These are phyloP conservation scores for Sisor rabdophorus DNA, from an alignment of 2,113 vertebrate genomes.

Conservation along the genomic window DNA sequence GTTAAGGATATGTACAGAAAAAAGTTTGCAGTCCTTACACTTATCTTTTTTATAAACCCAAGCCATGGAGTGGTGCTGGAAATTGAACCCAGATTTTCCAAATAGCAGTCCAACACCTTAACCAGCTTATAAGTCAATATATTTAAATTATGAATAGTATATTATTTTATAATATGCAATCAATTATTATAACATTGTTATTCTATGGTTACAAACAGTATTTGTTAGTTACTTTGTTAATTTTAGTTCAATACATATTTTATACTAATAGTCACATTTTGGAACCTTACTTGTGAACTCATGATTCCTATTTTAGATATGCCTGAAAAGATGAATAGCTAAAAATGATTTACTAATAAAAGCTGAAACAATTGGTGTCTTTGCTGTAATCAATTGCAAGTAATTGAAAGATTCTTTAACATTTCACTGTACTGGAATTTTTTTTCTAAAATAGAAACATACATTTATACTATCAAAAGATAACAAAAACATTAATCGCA, in stretches of 20 bases:
- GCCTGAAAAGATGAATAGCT: conserved; percentile 79
- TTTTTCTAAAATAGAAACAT: too few relatives aligned
- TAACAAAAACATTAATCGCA: too few relatives aligned
- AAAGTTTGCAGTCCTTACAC: too few relatives aligned
- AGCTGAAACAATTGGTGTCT: conserved; percentile 39
- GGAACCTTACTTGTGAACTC: conserved; percentile 81
- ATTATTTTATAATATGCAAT: background rate
- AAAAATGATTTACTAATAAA: conserved; percentile 91
- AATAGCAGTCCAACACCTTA: too few relatives aligned
- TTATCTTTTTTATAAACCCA: too few relatives aligned
- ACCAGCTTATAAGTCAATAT: too few relatives aligned
- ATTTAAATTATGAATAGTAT: background rate
- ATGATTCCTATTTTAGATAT: conserved; percentile 84
- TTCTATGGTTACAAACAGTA: too few relatives aligned
- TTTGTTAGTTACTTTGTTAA: conserved; percentile 1
- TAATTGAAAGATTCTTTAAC: background rate
- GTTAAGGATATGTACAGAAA: too few relatives aligned
- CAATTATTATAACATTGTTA: background rate
- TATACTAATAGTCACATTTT: conserved; percentile 74
- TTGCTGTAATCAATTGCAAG: background rate
- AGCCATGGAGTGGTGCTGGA: too few relatives aligned
- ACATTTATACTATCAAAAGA: too few relatives aligned
- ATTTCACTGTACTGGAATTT: background rate
- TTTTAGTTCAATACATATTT: conserved; percentile 9
- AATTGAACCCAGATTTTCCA: too few relatives aligned